phyloP scores from a whole-genome alignment of 1,140 invertebrate species.

The Ostrea edulis region DNA sequence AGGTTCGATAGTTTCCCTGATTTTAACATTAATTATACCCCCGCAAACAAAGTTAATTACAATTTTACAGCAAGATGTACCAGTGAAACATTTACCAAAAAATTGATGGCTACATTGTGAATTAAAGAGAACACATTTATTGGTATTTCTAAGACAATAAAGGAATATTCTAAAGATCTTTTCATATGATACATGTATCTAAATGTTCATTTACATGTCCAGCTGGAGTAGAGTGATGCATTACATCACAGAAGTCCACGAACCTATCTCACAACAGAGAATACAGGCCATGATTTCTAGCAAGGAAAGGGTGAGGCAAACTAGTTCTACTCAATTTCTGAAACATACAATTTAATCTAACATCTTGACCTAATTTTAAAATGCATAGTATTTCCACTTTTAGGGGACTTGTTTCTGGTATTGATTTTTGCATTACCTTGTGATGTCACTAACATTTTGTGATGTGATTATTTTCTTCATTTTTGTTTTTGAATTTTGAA shows the following conservation, averaged over 20 bases:
- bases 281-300: conserved; percentile 66
- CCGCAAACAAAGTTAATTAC: too few relatives aligned
- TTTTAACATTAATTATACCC: not conserved
- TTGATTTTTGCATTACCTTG: not conserved
- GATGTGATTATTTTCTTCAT: not conserved
- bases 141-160: too few relatives aligned
- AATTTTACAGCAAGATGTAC: not conserved
- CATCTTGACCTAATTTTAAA: not conserved
- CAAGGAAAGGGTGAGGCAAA: conserved; percentile 66
- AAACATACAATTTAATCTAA: not conserved
- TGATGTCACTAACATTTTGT: not conserved
- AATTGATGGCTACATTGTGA: too few relatives aligned
- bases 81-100: not conserved
- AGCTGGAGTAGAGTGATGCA: conserved; percentile 92
- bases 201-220: conserved; percentile 62
- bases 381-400: not conserved
- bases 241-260: conserved; percentile 83
- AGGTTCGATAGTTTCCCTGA: conserved; percentile 82
- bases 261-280: conserved; percentile 78
- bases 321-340: not conserved
- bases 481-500: not conserved
- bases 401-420: not conserved
- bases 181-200: not conserved
- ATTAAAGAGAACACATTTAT: too few relatives aligned
- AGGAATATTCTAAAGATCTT: too few relatives aligned